Evolutionary conservation across 2,113 vertebrate species (phyloP).

Genomic region (Macquaria australasica): DNA sequence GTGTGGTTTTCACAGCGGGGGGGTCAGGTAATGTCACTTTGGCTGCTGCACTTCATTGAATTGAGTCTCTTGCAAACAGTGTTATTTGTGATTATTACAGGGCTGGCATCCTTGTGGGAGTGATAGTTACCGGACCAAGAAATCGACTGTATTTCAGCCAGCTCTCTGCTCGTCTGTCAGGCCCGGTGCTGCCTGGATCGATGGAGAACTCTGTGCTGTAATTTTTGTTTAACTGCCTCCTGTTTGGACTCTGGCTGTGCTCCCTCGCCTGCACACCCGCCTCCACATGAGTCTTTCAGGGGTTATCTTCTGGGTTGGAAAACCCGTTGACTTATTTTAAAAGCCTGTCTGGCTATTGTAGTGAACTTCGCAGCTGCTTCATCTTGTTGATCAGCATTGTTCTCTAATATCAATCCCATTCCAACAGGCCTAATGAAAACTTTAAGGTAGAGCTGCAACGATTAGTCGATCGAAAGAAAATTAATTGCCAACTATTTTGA

Average conservation of each 20-base stretch:
- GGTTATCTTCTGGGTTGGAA: background rate
- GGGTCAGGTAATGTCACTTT: constrained; percentile 19
- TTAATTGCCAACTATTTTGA: too few relatives aligned
- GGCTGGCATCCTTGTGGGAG: constrained; percentile 2
- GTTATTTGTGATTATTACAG: constrained; percentile 54
- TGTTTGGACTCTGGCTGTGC: background rate
- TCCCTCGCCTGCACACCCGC: background rate
- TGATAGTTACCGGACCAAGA: constrained; percentile 31
- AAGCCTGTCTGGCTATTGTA: background rate
- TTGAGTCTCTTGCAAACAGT: constrained; percentile 35
- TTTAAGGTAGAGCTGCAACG: background rate
- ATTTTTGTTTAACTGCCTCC: constrained; percentile 47
- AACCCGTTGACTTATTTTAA: background rate
- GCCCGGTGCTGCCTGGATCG: constrained; percentile 25
- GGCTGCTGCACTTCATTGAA: constrained; percentile 38
- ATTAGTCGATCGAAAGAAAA: too few relatives aligned
- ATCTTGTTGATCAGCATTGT: background rate
- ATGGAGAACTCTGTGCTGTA: constrained; percentile 38
- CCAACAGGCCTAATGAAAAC: background rate
- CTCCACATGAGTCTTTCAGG: background rate
- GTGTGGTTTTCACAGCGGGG: background rate
- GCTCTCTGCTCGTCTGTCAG: constrained; percentile 3
- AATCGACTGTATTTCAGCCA: constrained; percentile 27
- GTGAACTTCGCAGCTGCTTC: background rate
- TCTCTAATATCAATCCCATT: background rate